Percentiles rank a stretch among this genome's conserved stretches.
Conservation (phyloP, 2,113 vertebrate genomes). For the Probosciger aterrimus region DNA sequence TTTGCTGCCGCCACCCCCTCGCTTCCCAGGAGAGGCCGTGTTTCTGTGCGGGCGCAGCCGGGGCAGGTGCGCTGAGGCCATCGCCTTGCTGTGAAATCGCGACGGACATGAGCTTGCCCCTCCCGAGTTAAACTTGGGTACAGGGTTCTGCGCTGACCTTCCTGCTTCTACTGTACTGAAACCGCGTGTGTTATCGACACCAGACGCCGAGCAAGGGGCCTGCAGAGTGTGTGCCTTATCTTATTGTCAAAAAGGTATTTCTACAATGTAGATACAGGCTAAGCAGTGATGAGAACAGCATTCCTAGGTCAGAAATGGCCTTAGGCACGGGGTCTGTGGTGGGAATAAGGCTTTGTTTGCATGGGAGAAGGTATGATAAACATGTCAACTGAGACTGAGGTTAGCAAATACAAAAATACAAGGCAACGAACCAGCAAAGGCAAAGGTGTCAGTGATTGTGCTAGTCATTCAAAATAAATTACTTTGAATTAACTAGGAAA, state of each 20-base stretch:
- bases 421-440: not conserved
- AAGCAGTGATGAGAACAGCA: not conserved
- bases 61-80: not conserved
- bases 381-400: not conserved
- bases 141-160: not conserved
- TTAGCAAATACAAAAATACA: not conserved
- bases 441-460: not conserved
- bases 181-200: not conserved
- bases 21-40: rapidly evolving
- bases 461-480: not conserved
- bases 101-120: rapidly evolving
- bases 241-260: slow-evolving; percentile 30
- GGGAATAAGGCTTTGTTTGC: not conserved
- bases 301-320: slow-evolving; percentile 30
- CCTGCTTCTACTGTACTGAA: not conserved
- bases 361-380: not conserved
- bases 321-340: not conserved
- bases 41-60: rapidly evolving
- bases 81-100: not conserved
- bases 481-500: not conserved
- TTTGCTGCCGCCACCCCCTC: rapidly evolving
- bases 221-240: not conserved
- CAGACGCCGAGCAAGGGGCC: not conserved
- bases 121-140: not conserved
- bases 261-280: not conserved